Conservation (phyloP, 2,113 vertebrate species). For the Heloderma charlesbogerti region DNA sequence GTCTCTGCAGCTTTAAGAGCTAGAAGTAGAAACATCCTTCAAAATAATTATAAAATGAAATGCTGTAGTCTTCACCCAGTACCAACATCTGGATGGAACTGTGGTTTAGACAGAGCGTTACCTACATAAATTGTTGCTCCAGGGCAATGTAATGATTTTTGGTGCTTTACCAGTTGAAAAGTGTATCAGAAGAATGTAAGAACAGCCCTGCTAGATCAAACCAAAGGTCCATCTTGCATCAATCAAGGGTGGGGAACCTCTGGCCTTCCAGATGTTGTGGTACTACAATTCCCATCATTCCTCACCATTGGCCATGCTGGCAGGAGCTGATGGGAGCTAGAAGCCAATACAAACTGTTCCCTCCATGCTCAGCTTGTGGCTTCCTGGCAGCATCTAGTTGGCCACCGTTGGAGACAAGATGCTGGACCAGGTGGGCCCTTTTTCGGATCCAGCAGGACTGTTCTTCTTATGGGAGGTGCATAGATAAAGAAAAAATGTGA, state of each 20-base stretch:
- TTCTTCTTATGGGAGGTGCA: background rate
- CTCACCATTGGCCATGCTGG: too few species aligned
- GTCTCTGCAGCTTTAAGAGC: background rate
- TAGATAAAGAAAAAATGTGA: background rate
- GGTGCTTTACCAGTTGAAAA: background rate
- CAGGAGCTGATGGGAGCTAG: too few species aligned
- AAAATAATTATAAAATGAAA: background rate
- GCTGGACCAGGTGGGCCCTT: background rate
- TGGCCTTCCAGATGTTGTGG: too few species aligned
- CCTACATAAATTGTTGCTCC: background rate
- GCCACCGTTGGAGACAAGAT: background rate
- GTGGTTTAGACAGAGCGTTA: background rate
- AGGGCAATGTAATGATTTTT: background rate
- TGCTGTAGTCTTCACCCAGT: background rate
- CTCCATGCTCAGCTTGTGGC: background rate
- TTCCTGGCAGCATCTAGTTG: background rate
- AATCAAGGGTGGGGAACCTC: too few species aligned
- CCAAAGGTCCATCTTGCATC: background rate
- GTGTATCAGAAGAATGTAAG: background rate
- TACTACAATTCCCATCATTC: too few species aligned
- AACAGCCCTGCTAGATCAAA: background rate
- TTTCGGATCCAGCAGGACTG: background rate
- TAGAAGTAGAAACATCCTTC: background rate
- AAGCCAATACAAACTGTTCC: too few species aligned
- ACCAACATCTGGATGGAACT: background rate